A percentile compares a stretch with the other conserved stretches of the same genome.
Evolutionary conservation across 2,888 invertebrate genomes (phyloP).

Genomic region (Erannis defoliaria): DNA sequence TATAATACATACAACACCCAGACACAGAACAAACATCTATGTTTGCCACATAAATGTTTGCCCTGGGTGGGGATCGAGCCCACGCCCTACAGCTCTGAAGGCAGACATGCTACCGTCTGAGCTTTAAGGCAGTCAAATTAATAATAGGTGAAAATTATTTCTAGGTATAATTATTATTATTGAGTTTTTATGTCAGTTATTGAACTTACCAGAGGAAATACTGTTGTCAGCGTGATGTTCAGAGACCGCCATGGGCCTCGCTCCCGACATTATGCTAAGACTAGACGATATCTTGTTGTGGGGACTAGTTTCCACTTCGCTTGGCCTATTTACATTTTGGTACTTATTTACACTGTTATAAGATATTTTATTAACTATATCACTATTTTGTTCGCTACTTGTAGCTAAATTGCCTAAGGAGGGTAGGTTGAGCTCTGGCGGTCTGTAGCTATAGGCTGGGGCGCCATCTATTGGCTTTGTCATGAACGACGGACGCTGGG

Average conservation of each 20-base stretch:
- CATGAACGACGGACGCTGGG: slow-evolving; percentile 82
- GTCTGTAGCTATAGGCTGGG: slow-evolving; percentile 76
- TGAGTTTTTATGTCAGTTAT: background rate
- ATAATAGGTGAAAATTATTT: too few species aligned
- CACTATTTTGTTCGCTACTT: slow-evolving; percentile 85
- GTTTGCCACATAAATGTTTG: too few species aligned
- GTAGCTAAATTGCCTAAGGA: slow-evolving; percentile 79
- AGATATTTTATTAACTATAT: slow-evolving; percentile 85
- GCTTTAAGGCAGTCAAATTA: too few species aligned
- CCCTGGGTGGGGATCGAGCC: too few species aligned
- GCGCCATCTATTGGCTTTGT: slow-evolving; percentile 85
- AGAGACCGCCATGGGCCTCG: slow-evolving; percentile 82
- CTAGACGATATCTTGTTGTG: slow-evolving; percentile 87
- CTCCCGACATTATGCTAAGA: slow-evolving; percentile 82
- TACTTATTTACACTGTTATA: slow-evolving; percentile 86
- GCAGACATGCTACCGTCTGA: too few species aligned
- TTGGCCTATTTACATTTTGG: slow-evolving; percentile 85
- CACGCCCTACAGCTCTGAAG: too few species aligned
- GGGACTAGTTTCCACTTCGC: slow-evolving; percentile 84
- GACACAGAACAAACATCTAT: too few species aligned
- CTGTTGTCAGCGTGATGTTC: slow-evolving; percentile 82
- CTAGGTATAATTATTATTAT: too few species aligned
- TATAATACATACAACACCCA: too few species aligned
- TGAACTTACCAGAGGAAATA: slow-evolving; percentile 74
- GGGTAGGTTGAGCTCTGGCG: slow-evolving; percentile 81